Evolutionary conservation across 2,888 invertebrate genomes (phyloP).

Genomic region (Ischnura elegans): DNA sequence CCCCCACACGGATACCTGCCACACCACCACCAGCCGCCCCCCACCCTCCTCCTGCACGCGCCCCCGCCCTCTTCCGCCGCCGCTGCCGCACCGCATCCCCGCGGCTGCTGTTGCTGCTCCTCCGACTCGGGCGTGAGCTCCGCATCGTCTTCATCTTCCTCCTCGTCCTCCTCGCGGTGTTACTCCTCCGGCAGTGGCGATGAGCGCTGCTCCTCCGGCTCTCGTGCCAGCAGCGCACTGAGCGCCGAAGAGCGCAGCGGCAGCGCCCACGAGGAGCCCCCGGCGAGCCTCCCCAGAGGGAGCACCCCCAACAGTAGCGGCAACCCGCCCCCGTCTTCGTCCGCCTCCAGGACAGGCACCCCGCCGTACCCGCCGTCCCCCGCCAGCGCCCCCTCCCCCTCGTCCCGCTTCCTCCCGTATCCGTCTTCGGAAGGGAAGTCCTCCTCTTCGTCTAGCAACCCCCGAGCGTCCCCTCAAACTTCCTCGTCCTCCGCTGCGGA

Average conservation of each 20-base stretch:
- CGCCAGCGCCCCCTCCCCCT: conserved; percentile 69
- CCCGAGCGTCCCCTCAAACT: neutral
- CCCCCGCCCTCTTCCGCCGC: conserved; percentile 56
- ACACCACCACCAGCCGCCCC: conserved; percentile 68
- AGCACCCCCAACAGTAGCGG: conserved; percentile 76
- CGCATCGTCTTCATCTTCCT: conserved; percentile 51
- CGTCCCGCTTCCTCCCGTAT: conserved; percentile 71
- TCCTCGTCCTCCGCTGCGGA: conserved; percentile 64
- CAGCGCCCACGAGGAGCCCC: conserved; percentile 75
- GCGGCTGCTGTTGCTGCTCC: conserved; percentile 70
- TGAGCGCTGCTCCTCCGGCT: conserved; percentile 56
- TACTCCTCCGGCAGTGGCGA: conserved; percentile 63
- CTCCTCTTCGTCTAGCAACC: conserved; percentile 46
- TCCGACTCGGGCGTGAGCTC: conserved; percentile 62
- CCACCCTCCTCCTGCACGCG: conserved; percentile 69
- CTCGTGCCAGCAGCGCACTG: conserved; percentile 70
- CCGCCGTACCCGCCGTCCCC: conserved; percentile 71
- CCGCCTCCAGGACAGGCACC: conserved; percentile 70
- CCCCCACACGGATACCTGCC: conserved; percentile 70
- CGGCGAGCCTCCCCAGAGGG: conserved; percentile 76
- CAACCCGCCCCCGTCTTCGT: conserved; percentile 74
- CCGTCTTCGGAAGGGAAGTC: conserved; percentile 64
- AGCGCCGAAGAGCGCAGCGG: conserved; percentile 72
- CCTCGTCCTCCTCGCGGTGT: conserved; percentile 59
- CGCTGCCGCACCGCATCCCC: too few species aligned